Conservation (phyloP, 2,113 vertebrate genomes). For the Oryzias woworae region DNA sequence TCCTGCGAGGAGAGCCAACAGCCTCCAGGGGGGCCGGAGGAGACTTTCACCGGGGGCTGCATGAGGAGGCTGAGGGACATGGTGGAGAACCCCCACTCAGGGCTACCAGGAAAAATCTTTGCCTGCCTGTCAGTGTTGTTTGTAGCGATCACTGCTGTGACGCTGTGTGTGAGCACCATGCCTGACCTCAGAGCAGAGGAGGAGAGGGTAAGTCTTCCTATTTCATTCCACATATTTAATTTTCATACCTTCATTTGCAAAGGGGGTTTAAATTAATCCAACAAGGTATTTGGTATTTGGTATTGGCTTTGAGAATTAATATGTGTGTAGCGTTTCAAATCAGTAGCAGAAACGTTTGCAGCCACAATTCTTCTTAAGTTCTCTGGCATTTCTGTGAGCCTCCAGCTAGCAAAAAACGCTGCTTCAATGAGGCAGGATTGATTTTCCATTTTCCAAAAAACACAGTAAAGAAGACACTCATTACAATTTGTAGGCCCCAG, state of each 20-base stretch:
- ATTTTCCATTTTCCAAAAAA: too few species aligned
- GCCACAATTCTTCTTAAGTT: too few species aligned
- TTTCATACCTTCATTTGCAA: neutral
- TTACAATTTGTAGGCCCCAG: too few species aligned
- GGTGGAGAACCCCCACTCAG: constrained; percentile 94
- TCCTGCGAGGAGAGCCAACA: constrained; percentile 67
- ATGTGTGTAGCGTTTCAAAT: too few species aligned
- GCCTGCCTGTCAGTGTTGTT: constrained; percentile 91
- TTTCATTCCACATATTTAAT: neutral
- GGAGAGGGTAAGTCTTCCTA: constrained; percentile 85
- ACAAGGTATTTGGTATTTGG: neutral
- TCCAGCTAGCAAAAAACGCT: too few species aligned
- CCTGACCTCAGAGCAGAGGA: constrained; percentile 93
- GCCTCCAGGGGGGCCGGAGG: constrained; percentile 62
- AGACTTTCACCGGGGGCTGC: constrained; percentile 65
- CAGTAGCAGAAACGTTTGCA: too few species aligned
- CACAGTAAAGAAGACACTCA: too few species aligned
- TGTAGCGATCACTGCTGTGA: constrained; percentile 93
- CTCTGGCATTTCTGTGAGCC: too few species aligned
- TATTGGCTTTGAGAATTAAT: too few species aligned
- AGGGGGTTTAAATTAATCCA: neutral
- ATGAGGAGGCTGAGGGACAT: constrained; percentile 88
- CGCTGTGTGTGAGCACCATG: constrained; percentile 97
- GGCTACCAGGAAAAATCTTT: constrained; percentile 93
- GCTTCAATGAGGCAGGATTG: too few species aligned